Conservation (phyloP, 1,140 invertebrate genomes). For the Drosophila teissieri region DNA sequence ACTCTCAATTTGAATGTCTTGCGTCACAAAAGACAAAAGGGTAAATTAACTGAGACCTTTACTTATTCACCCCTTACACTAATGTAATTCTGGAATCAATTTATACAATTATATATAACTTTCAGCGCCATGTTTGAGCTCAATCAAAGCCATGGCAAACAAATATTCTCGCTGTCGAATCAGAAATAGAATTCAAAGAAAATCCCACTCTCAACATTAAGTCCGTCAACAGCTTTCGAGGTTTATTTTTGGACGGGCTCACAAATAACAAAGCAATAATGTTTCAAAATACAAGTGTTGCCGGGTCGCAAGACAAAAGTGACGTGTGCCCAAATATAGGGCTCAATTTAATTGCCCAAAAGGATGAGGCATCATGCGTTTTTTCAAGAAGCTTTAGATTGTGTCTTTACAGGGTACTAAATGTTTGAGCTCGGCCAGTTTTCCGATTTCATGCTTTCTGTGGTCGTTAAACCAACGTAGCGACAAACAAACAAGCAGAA, state of each 20-base stretch:
- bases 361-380: background rate
- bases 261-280: constrained; percentile 18
- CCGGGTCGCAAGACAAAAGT: too few relatives aligned
- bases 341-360: constrained; percentile 16
- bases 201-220: constrained; percentile 20
- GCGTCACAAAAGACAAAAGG: constrained; percentile 15
- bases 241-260: constrained; percentile 38
- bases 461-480: constrained; percentile 48
- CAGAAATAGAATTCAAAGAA: constrained; percentile 26
- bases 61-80: constrained; percentile 15
- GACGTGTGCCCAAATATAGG: constrained; percentile 24
- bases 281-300: constrained; percentile 29
- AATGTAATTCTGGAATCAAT: constrained; percentile 5
- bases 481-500: constrained; percentile 47
- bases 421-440: background rate
- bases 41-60: constrained; percentile 1
- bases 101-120: constrained; percentile 11
- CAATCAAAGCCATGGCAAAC: constrained; percentile 9
- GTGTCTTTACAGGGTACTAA: constrained; percentile 2
- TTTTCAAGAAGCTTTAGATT: background rate
- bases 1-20: constrained; percentile 2
- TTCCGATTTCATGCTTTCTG: constrained; percentile 13
- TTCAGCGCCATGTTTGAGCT: constrained; percentile 1
- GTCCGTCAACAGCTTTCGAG: constrained; percentile 7
- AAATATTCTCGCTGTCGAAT: constrained; percentile 5